Base-by-base conservation (phyloP, 2,797 vertebrate species). In the Anas capensis region DNA sequence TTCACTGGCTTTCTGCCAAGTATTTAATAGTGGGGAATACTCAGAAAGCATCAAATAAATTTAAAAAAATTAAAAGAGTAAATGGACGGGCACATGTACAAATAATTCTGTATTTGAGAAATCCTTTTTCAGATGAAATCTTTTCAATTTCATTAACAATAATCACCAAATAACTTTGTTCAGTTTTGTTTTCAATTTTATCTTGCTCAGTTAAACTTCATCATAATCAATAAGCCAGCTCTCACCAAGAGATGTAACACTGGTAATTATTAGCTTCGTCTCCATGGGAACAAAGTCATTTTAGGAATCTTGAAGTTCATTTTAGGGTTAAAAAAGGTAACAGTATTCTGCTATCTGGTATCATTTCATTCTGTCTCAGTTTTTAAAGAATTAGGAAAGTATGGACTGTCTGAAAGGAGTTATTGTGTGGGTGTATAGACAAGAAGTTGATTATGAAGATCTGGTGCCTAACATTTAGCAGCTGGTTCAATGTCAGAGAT, bases 1-100 rank as follows among this genome's bases (percentile, higher is more conserved):
- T 93, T 90, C 64, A 46, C 27, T 92, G 57, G n/a, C 15, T 78
- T 95, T 96, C 88, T 89, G 31, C 90, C 53, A 73, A 80, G 88
- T 94, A 90, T 93, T 93, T 54, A 94, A 69, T 72, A 80, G 77
- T 1, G 26, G 29, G 61, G 69, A 91, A 6, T 86, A 82, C 57
- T 92, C 26, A 40, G 64, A 95, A n/a, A 85, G 9, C 66, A 92
- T 86, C 7, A 80, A 88, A 46, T 83, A 66, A 42, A 92, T 86
- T 4, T 24, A 73, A 68, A 71, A 79, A 79, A 94, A 57, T 29
- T 82, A 29, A 73, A 87, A 11, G 8, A 51, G 12, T 10, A 1
- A 56, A 61, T 42, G 36, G 14, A 82, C 48, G 31, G 75, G 8
- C 53, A 56, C 42, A 20, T 57, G 48, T 83, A 77, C 60, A 84